Conservation (phyloP, 2,797 vertebrate species). For the Myotis myotis region DNA sequence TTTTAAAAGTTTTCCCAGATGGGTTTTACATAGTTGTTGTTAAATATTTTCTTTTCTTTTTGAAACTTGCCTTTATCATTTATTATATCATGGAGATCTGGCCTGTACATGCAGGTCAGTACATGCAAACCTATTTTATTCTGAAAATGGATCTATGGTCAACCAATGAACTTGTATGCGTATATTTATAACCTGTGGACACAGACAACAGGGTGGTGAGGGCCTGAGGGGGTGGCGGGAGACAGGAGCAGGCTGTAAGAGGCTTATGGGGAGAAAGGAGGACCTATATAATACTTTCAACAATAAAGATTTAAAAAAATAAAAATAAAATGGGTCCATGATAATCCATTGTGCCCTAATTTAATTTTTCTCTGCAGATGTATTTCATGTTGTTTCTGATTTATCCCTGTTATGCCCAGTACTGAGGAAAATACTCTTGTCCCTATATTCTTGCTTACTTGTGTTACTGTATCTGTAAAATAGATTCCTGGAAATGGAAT, state of each 20-base stretch:
- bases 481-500: not conserved
- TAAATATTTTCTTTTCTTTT: conserved; percentile 14
- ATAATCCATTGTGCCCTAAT: not conserved
- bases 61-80: not conserved
- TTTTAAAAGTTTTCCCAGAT: conserved; percentile 23
- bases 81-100: not conserved
- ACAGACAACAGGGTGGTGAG: too few relatives aligned
- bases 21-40: not conserved
- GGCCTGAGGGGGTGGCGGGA: too few relatives aligned
- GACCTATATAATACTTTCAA: too few relatives aligned
- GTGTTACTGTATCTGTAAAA: not conserved
- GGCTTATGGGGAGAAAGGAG: too few relatives aligned
- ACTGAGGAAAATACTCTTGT: not conserved
- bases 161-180: too few relatives aligned
- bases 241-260: too few relatives aligned
- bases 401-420: not conserved
- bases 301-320: too few relatives aligned
- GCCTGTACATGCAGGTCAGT: not conserved
- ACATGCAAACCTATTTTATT: not conserved
- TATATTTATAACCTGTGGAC: too few relatives aligned
- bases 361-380: not conserved
- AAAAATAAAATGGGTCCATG: not conserved
- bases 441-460: not conserved
- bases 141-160: not conserved
- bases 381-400: not conserved